Evolutionary conservation across 2,797 vertebrate species (phyloP).

Genomic region (Eidolon dupreanum): DNA sequence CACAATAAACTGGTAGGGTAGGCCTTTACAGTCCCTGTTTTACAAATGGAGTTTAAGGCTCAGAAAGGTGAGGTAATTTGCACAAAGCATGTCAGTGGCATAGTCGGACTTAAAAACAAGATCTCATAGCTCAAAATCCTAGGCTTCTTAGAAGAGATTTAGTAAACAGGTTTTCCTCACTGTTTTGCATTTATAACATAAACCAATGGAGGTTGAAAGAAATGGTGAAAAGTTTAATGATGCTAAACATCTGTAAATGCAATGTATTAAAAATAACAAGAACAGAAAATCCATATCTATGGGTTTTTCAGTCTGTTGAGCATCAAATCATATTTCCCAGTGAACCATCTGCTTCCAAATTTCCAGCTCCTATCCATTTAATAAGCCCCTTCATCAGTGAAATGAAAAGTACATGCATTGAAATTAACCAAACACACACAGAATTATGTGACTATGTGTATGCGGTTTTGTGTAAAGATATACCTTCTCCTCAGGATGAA

Average conservation of each 20-base stretch:
- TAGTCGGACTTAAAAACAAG: background rate
- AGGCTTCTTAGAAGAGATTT: background rate
- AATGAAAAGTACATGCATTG: background rate
- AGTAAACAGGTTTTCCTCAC: constrained; percentile 15
- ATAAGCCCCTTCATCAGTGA: background rate
- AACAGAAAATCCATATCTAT: constrained; percentile 11
- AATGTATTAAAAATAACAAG: constrained; percentile 1
- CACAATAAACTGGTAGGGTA: background rate
- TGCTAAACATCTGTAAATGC: constrained; percentile 23
- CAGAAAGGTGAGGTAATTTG: background rate
- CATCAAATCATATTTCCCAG: constrained; percentile 23
- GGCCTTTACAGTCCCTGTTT: background rate
- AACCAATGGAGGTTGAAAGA: constrained; percentile 30
- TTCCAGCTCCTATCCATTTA: background rate
- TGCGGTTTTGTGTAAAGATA: background rate
- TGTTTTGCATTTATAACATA: background rate
- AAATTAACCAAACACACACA: background rate
- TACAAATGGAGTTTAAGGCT: background rate
- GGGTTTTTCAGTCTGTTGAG: background rate
- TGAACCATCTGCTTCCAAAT: constrained; percentile 3
- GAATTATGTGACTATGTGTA: background rate
- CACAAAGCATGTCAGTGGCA: background rate
- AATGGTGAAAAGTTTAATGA: background rate
- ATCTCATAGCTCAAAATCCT: background rate
- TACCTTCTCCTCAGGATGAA: background rate